These are phyloP conservation scores for Spilosoma lubricipeda DNA, from an alignment of 2,888 invertebrate genomes.

Conservation along the genomic window DNA sequence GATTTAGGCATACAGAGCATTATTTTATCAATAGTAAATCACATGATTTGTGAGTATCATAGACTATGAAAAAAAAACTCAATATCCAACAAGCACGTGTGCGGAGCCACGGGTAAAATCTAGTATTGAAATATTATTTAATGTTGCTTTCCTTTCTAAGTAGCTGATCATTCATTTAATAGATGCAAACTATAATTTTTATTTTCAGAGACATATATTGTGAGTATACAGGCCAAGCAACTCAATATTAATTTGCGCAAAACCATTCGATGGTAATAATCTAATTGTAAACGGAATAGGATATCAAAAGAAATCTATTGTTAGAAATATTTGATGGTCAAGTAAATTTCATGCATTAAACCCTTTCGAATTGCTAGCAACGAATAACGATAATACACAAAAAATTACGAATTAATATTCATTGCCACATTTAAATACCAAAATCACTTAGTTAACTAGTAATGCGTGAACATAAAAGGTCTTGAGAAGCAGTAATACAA, in stretches of 20 bases:
- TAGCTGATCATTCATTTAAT: no score
- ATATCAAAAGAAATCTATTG: conserved; percentile 44
- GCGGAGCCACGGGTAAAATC: no score
- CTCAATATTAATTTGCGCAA: conserved; percentile 28
- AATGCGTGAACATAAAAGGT: conserved; percentile 36
- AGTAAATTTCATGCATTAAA: conserved; percentile 53
- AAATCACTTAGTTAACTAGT: conserved; percentile 37
- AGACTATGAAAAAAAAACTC: no score
- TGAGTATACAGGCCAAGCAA: conserved; percentile 4
- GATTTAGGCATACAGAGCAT: not conserved
- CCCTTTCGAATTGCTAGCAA: conserved; percentile 52
- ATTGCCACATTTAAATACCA: conserved; percentile 49
- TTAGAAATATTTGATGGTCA: conserved; percentile 54
- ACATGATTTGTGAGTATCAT: not conserved
- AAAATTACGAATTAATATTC: conserved; percentile 53
- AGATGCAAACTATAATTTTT: not conserved
- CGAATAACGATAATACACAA: conserved; percentile 49
- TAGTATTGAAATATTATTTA: not conserved
- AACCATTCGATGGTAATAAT: conserved; percentile 25
- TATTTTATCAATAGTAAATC: not conserved
- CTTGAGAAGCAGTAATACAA: conserved; percentile 31
- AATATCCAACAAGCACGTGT: no score
- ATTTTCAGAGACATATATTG: not conserved
- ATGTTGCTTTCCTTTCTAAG: not conserved
- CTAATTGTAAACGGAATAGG: conserved; percentile 26